Conservation (phyloP, 1,140 invertebrate genomes). For the Drosophila murphyi region DNA sequence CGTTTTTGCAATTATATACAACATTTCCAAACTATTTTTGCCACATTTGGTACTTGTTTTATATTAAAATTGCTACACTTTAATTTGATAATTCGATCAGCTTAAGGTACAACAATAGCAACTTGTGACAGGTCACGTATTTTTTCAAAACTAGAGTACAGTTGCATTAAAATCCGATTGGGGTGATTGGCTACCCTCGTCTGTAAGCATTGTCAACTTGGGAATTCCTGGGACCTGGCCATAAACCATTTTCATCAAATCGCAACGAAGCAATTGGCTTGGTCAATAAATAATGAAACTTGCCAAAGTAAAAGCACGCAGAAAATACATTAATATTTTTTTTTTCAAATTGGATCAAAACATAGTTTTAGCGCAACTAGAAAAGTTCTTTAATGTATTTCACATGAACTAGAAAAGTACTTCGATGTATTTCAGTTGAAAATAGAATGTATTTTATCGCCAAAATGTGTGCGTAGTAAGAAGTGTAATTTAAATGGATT, state of each 20-base stretch:
- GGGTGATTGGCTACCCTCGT: slow-evolving; percentile 25
- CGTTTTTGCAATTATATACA: not conserved
- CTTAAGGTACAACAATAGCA: slow-evolving; percentile 7
- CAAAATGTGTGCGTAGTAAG: no score
- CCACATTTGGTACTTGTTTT: slow-evolving; percentile 9
- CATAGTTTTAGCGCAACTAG: not conserved
- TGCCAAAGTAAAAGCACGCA: slow-evolving; percentile 8
- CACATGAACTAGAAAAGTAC: not conserved
- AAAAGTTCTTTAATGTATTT: not conserved
- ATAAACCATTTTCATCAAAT: slow-evolving; percentile 13
- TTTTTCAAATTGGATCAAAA: slow-evolving; percentile 1
- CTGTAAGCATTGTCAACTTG: slow-evolving; percentile 21
- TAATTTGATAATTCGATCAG: slow-evolving; percentile 25
- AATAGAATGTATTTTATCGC: no score
- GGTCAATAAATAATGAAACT: slow-evolving; percentile 28
- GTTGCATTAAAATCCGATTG: slow-evolving; percentile 1
- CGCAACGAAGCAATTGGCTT: not conserved
- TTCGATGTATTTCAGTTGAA: not conserved
- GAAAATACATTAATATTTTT: slow-evolving; percentile 26
- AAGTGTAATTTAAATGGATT: not conserved
- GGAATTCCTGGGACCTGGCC: not conserved
- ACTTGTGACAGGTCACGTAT: slow-evolving; percentile 42
- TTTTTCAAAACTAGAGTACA: slow-evolving; percentile 11
- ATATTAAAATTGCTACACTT: not conserved
- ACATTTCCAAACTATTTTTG: slow-evolving; percentile 4